These are phyloP conservation scores for Ecliptopera silaceata DNA, from an alignment of 2,888 invertebrate genomes.

Conservation along the genomic window DNA sequence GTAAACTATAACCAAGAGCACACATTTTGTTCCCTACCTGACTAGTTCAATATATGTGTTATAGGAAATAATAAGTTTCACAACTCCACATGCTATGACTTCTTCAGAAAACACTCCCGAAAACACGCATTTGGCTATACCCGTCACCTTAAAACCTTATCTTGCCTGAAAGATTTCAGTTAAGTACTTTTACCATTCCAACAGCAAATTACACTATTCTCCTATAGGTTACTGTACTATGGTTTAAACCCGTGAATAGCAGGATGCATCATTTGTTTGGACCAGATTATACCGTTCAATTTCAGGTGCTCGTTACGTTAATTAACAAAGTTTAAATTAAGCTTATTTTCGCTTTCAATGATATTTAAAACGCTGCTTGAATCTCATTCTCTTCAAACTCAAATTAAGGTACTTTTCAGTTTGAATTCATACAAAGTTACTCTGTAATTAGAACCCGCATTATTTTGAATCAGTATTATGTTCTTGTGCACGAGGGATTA, in stretches of 20 bases:
- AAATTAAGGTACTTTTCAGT: constrained; percentile 4
- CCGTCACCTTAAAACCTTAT: too few relatives aligned
- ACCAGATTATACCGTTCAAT: background rate
- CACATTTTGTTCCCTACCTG: too few relatives aligned
- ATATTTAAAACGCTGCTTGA: background rate
- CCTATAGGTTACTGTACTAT: too few relatives aligned
- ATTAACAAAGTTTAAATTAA: constrained; percentile 8
- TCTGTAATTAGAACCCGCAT: constrained; percentile 19
- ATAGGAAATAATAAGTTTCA: too few relatives aligned
- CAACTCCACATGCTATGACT: too few relatives aligned
- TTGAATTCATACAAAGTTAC: constrained; percentile 7
- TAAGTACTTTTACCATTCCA: background rate
- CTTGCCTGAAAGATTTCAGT: too few relatives aligned
- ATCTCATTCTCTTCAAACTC: constrained; percentile 4
- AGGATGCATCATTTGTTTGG: constrained; percentile 1
- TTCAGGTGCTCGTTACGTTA: background rate
- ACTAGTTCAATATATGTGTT: too few relatives aligned
- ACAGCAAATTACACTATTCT: background rate
- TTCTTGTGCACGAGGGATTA: constrained; percentile 31
- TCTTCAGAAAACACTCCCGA: too few relatives aligned
- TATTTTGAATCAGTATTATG: constrained; percentile 12
- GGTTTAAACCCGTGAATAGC: background rate
- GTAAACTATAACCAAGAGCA: too few relatives aligned
- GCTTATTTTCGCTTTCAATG: constrained; percentile 3
- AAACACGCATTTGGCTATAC: too few relatives aligned